Base-by-base conservation (phyloP, 2,888 invertebrate species). In the Nomada fucata region DNA sequence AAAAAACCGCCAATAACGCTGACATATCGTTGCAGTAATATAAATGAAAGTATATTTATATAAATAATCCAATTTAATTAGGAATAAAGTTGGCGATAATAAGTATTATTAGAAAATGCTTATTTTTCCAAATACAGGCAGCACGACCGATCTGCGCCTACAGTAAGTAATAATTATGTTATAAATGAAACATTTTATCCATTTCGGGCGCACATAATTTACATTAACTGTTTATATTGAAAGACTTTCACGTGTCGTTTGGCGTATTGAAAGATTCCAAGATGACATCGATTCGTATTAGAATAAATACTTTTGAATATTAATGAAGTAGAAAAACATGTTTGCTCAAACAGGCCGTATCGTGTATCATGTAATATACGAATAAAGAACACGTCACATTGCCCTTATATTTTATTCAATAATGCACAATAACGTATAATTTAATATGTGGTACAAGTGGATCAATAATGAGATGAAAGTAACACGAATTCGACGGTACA, bases 381-480 rank as follows among this genome's bases (percentile, higher is more conserved):
- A n/a, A 42, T 29, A 36, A 52, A 70, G 23, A 26, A 9, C 20
- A 20, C 52, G n/a, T 42, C 11, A 23, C n/a, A 5, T 9, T 47
- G 11, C 36, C 9, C 11, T 18, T 63, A 55, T 10, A 57, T 15
- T 64, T 65, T 23, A 72, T 77, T 72, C 53, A 68, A 75, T 68
- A 50, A 63, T 26, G 2, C 13, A 47, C 26, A 68, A 18, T 50
- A 23, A 26, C 42, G 13, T 23, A 1, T 42, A 2, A 10, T n/a
- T n/a, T 0, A 5, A 15, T 15, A 23, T 20, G 18, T 29, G n/a
- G 47, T 13, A 47, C 13, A 79, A 52, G 11, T 20, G 68, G 61
- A 64, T 69, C 55, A 57, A 75, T 55, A 18, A 11, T 53, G 15
- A 77, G 67, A 81, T 78, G 64, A 79, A 64, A 67, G 60, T 52